Evolutionary conservation across 1,140 invertebrate species (phyloP), one percentile per base, ranked within the genome.

Genomic region (Epicauta chinensis): DNA sequence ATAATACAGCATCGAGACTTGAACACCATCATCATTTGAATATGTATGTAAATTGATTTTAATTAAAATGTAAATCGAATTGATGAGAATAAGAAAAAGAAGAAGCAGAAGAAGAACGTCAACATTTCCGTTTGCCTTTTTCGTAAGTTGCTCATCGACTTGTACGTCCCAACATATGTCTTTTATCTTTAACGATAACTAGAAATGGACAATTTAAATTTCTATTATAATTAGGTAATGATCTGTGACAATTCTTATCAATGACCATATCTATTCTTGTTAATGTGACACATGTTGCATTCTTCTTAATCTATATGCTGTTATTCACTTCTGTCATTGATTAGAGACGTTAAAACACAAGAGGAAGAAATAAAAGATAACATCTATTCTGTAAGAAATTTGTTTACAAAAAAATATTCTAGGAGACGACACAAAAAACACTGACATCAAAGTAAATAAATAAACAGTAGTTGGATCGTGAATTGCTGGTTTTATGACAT

Each of bases 211-310:
- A 48, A 30, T 14, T 49, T 40, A 35, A 40, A 49, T 49, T 49
- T 49, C 46, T 31, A 49, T 49, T 49, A 38, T 49, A 49, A 49
- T 49, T 49, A 40, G 46, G 46, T 49, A 49, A 49, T 49, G 37
- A 49, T 49, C 34, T 38, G 36, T 40, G 46, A 49, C 46, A 23
- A 49, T 38, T 49, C 23, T 49, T 49, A 49, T 49, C 45, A 17
- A 29, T 49, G 45, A 47, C 37, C 45, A 38, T 39, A 34, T 14
- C 35, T 39, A 17, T 49, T 17, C 16, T 12, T 4, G 32, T 49
- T 39, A 49, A 49, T 49, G 46, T 49, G 37, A 40, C 23, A 49
- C 37, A 49, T 49, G 46, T 17, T 39, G 46, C 35, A 49, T 49
- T 49, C 37, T 31, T 23, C 23, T 23, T 23, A 23, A 23, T 23